Evolutionary conservation across 2,113 vertebrate genomes (phyloP), one percentile per base, ranked within the genome.

Genomic region (Anoura caudifer): DNA sequence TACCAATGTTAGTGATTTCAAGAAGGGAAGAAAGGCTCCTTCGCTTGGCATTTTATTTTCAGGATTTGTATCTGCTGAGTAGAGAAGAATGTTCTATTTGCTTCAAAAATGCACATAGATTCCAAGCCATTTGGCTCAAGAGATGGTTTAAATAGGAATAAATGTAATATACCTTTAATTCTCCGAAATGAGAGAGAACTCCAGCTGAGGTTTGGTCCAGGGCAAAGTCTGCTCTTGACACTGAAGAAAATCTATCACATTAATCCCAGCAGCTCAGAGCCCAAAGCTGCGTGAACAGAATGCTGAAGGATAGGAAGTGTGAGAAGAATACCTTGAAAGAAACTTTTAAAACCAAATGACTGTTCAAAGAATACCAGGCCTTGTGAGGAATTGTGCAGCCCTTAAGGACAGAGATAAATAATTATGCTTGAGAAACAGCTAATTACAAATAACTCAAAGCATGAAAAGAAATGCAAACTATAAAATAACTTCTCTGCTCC

Each of bases 121-220:
- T 96, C 72, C 54, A 77, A 91, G 31, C 93, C 91, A 56, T 92
- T 80, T 95, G 47, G 95, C 79, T 95, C 79, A n/a, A 95, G 94
- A 85, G 63, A 67, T 82, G 41, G 75, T 94, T 97, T 91, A 50
- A 72, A 79, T 75, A 94, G 83, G 82, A 94, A 97, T 95, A 90
- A 72, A 0, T 73, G 94, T 93, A 97, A 87, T 90, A 79, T 77
- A 90, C 45, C 72, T 93, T 97, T 19, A 0, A 92, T 90, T 86
- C 95, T 96, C 96, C 84, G 81, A 94, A 97, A 94, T 92, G 96
- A 90, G 96, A 90, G 96, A 81, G 96, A 79, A 93, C 80, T 95
- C 80, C 83, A 75, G 38, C 95, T 88, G 88, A 83, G 79, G 59
- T 95, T 93, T 94, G 70, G 69, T 95, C 73, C 52, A 89, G 73